Conservation (phyloP, 2,113 vertebrate genomes). For the Cariama cristata region DNA sequence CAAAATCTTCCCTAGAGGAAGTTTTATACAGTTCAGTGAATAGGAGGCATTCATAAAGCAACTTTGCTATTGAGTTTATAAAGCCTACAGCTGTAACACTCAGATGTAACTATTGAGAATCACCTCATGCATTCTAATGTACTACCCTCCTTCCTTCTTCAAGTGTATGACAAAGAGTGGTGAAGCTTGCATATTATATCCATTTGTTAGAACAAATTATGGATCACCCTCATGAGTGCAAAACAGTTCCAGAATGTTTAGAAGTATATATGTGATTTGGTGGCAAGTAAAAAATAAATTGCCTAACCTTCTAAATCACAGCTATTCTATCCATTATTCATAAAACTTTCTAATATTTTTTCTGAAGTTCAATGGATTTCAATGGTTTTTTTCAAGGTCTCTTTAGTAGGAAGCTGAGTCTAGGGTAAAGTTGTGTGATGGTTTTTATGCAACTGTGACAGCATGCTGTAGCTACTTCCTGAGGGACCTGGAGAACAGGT, state of each 20-base stretch:
- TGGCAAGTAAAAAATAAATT: neutral
- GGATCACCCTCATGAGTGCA: neutral
- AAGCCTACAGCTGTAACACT: neutral
- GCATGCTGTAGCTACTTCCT: neutral
- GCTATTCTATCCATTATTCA: neutral
- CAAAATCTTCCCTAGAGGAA: neutral
- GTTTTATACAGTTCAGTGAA: neutral
- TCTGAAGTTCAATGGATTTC: neutral
- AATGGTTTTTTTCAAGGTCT: neutral
- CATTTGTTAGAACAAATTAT: neutral
- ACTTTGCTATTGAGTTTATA: neutral
- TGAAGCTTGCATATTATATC: neutral
- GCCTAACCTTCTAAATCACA: neutral
- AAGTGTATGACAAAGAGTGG: neutral
- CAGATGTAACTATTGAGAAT: neutral
- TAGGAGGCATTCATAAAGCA: neutral
- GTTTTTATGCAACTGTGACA: neutral
- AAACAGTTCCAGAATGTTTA: neutral
- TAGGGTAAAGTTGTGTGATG: neutral
- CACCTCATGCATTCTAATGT: neutral
- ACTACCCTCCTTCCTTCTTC: neutral
- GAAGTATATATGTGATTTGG: neutral
- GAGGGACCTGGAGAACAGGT: neutral
- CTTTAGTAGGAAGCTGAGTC: neutral
- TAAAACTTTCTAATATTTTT: neutral